Conservation (phyloP, 2,113 vertebrate genomes). For the Aramus guarauna region DNA sequence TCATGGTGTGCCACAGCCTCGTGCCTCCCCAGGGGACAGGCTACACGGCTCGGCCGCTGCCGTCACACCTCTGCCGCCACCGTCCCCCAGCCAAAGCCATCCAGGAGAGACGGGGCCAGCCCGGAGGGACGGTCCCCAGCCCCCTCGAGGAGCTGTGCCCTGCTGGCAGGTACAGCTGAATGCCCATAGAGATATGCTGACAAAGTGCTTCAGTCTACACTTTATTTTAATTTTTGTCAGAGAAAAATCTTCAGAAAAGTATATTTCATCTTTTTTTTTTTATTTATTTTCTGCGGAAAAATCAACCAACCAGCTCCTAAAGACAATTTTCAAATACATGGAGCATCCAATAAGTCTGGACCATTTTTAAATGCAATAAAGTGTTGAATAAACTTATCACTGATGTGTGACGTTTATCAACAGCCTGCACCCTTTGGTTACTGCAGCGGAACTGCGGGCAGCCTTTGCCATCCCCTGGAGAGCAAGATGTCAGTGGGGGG, state of each 20-base stretch:
- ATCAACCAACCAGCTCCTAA: not conserved
- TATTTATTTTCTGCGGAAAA: not conserved
- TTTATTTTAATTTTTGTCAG: not conserved
- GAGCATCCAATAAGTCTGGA: not conserved
- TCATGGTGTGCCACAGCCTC: not conserved
- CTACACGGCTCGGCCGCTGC: rapidly evolving
- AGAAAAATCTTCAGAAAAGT: not conserved
- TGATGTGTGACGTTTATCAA: not conserved
- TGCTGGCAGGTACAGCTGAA: not conserved
- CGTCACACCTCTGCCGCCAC: not conserved
- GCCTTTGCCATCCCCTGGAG: not conserved
- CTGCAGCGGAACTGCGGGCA: not conserved
- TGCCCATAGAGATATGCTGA: too few species aligned
- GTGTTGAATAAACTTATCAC: not conserved
- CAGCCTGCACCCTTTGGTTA: not conserved
- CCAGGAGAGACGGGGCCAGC: not conserved
- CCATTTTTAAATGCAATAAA: not conserved
- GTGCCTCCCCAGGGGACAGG: not conserved
- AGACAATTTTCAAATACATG: not conserved
- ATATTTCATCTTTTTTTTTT: not conserved
- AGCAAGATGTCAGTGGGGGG: rapidly evolving
- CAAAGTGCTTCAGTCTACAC: not conserved
- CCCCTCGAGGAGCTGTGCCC: not conserved
- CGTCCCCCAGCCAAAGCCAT: not conserved
- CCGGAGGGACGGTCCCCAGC: not conserved